Evolutionary conservation across 1,140 invertebrate species (phyloP).

Genomic region (Aphidius ervi): DNA sequence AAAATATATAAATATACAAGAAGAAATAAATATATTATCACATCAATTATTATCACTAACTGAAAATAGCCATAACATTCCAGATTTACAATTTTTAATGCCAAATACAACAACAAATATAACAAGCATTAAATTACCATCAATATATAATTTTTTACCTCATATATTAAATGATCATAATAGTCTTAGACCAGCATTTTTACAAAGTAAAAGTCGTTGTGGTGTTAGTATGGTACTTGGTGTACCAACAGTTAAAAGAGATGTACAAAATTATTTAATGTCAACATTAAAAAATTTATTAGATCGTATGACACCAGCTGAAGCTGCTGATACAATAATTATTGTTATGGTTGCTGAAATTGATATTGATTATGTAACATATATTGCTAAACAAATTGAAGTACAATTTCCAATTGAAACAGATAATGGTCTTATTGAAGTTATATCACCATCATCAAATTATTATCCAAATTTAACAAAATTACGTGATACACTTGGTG

Average conservation of each 20-base stretch:
- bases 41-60: constrained; percentile 43
- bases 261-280: constrained; percentile 84
- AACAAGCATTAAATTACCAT: constrained; percentile 59
- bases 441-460: constrained; percentile 68
- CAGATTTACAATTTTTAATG: constrained; percentile 44
- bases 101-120: constrained; percentile 44
- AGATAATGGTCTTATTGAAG: constrained; percentile 45
- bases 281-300: constrained; percentile 85
- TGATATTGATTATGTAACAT: constrained; percentile 66
- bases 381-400: constrained; percentile 72
- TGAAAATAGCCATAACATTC: constrained; percentile 42
- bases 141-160: constrained; percentile 82
- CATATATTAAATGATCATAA: constrained; percentile 77
- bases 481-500: constrained; percentile 76
- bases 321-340: constrained; percentile 78
- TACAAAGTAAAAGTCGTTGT: constrained; percentile 68
- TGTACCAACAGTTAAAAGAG: constrained; percentile 83
- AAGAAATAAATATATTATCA: constrained; percentile 49
- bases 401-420: constrained; percentile 52
- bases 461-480: constrained; percentile 88
- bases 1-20: constrained; percentile 55
- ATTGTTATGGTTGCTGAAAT: constrained; percentile 89
- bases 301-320: constrained; percentile 70
- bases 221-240: constrained; percentile 82
- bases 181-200: constrained; percentile 74